These are phyloP conservation scores for Bombus vancouverensis DNA, from an alignment of 1,140 invertebrate genomes.

Conservation along the genomic window DNA sequence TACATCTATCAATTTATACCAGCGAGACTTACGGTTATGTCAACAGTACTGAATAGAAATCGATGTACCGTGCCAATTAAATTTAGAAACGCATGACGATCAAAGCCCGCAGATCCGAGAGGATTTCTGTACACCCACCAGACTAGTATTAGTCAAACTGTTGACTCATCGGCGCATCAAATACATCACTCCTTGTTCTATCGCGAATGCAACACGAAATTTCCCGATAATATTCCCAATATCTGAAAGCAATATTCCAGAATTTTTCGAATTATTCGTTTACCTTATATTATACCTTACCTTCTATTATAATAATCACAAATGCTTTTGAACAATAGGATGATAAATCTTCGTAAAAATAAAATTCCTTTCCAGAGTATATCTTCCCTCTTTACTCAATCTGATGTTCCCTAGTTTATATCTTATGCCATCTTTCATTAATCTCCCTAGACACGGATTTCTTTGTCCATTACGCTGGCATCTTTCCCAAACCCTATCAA, in stretches of 20 bases:
- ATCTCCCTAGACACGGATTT: not conserved
- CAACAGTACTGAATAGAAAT: conserved; percentile 2
- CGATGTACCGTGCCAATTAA: not conserved
- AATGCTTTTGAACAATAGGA: not conserved
- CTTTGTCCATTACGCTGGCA: conserved; percentile 6
- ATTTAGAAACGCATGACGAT: not conserved
- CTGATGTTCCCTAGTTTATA: not conserved
- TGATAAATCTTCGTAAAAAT: not conserved
- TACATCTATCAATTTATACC: not conserved
- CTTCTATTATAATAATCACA: not conserved
- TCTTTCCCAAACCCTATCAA: not conserved
- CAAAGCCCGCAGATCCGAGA: not conserved
- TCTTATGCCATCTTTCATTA: not conserved
- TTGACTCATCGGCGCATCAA: not conserved
- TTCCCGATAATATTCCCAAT: not conserved
- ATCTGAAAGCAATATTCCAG: too few species aligned
- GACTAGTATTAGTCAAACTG: not conserved
- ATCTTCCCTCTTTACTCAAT: not conserved
- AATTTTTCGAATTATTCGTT: not conserved
- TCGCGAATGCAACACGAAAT: not conserved
- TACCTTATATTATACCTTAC: not conserved
- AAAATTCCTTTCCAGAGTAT: not conserved
- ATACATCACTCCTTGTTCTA: not conserved
- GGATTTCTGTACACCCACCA: not conserved
- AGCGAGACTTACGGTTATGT: not conserved